Evolutionary conservation across 30 jellyfish, hydroid and myxozoan genomes (phyloP).

Genomic region (Aurelia aurita complex sp. Pacific): DNA sequence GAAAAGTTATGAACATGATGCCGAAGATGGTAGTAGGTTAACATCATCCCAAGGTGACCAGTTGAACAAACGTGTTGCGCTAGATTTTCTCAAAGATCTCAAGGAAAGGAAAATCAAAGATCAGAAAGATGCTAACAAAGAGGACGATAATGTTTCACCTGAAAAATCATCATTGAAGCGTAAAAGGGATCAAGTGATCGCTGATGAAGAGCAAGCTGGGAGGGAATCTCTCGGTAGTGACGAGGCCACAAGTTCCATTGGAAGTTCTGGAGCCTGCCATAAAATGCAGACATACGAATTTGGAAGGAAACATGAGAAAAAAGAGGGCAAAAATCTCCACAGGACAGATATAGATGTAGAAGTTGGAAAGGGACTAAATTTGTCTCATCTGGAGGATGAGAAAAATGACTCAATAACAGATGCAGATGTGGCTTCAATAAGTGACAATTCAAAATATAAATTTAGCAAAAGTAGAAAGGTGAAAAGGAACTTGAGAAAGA

Average conservation of each 20-base stretch:
- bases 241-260: background rate
- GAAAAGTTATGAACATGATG: background rate
- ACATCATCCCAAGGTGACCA: background rate
- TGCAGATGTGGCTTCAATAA: background rate
- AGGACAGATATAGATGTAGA: background rate
- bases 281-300: constrained; percentile 32
- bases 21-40: background rate
- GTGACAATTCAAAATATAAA: background rate
- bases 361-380: background rate
- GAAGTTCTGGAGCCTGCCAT: background rate
- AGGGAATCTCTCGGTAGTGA: background rate
- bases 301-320: constrained; percentile 16
- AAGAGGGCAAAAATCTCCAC: background rate
- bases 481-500: constrained; percentile 30
- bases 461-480: constrained; percentile 2
- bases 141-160: background rate
- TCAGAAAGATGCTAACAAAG: background rate
- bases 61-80: constrained; percentile 34
- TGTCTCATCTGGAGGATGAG: constrained; percentile 26
- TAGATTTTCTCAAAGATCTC: constrained; percentile 20
- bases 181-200: constrained; percentile 18
- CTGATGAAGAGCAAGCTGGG: constrained; percentile 28
- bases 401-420: background rate
- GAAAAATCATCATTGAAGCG: constrained; percentile 20
- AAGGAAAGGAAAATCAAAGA: background rate